Percentiles rank a stretch among this genome's conserved stretches.
These are phyloP conservation scores for Pterocles burchelli DNA, from an alignment of 2,113 vertebrate species.

Conservation along the genomic window DNA sequence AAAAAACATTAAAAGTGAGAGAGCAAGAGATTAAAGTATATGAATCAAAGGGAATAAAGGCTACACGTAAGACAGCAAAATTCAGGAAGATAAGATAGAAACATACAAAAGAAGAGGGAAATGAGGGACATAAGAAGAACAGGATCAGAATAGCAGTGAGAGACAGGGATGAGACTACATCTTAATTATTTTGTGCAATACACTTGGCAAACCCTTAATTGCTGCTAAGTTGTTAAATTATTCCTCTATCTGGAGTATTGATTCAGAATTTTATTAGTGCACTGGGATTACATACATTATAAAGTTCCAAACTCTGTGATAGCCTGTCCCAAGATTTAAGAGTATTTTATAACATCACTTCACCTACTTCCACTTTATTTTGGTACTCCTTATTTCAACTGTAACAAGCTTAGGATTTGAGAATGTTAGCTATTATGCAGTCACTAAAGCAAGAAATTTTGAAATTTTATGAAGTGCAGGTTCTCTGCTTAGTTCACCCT, in stretches of 20 bases:
- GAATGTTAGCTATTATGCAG: not conserved
- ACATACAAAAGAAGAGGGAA: not conserved
- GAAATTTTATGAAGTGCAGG: not conserved
- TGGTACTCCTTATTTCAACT: not conserved
- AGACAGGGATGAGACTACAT: not conserved
- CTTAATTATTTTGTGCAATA: not conserved
- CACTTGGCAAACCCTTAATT: not conserved
- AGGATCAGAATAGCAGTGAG: not conserved
- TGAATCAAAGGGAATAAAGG: not conserved
- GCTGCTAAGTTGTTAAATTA: slow-evolving; percentile 24
- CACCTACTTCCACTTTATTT: slow-evolving; percentile 4
- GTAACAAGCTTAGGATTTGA: not conserved
- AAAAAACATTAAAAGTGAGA: not conserved
- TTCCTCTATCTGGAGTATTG: not conserved
- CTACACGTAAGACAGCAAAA: not conserved
- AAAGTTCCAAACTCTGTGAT: not conserved
- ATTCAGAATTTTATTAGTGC: slow-evolving; percentile 29
- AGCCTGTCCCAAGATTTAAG: not conserved
- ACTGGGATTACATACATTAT: not conserved
- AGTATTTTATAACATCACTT: not conserved
- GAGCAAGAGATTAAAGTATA: not conserved
- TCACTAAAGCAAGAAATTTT: not conserved
- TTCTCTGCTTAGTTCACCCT: not conserved
- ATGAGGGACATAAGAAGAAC: not conserved
- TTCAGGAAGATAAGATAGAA: not conserved